Evolutionary conservation across 2,888 invertebrate genomes (phyloP).

Genomic region (Ethmia dodecea): DNA sequence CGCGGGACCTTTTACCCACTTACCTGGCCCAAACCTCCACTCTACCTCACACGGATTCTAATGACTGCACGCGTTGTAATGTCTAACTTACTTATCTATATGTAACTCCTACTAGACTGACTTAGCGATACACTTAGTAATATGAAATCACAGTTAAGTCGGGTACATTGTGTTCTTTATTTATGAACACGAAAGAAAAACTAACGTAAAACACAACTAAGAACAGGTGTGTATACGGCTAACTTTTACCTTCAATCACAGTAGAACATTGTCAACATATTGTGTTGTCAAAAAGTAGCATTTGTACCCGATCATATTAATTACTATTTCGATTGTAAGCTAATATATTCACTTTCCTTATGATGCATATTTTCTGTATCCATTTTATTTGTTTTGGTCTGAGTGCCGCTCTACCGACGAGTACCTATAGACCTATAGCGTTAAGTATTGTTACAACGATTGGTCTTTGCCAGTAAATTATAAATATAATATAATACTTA

Average conservation of each 20-base stretch:
- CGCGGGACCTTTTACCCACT: too few species aligned
- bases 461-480: slow-evolving; percentile 36
- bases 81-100: slow-evolving; percentile 35
- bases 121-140: slow-evolving; percentile 62
- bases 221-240: too few species aligned
- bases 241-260: too few species aligned
- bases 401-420: slow-evolving; percentile 2
- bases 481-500: slow-evolving; percentile 27
- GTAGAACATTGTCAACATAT: too few species aligned
- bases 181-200: too few species aligned
- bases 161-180: too few species aligned
- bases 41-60: slow-evolving; percentile 55
- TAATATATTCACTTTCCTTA: slow-evolving; percentile 29
- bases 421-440: slow-evolving; percentile 20
- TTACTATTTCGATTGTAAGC: slow-evolving; percentile 51
- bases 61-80: slow-evolving; percentile 51
- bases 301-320: too few species aligned
- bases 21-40: slow-evolving; percentile 15
- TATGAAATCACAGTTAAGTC: slow-evolving; percentile 45
- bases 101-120: slow-evolving; percentile 72
- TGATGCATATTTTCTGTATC: slow-evolving; percentile 22
- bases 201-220: too few species aligned
- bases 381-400: slow-evolving; percentile 7
- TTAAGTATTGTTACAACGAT: slow-evolving; percentile 51
- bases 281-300: too few species aligned